Evolutionary conservation across 2,888 invertebrate genomes (phyloP), one percentile per base, ranked within the genome.

Genomic region (Hydrotaea diabolus): DNA sequence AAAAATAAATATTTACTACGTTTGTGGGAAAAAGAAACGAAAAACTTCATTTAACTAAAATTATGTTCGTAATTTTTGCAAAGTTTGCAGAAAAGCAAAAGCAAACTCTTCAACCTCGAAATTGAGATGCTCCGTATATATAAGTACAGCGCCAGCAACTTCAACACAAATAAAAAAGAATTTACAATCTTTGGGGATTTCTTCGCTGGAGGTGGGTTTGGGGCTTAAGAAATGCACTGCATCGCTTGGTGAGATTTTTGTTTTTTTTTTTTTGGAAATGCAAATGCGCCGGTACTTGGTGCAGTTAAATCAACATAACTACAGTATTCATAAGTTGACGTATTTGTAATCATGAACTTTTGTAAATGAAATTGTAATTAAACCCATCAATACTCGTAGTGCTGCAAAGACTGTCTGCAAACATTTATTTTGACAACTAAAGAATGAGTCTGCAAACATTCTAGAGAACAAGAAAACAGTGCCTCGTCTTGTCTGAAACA

Each of bases 51-150:
- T 64, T 5, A 31, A 72, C 74, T 53, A 66, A 75, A 71, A 78
- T 64, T 71, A 81, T 81, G 23, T 71, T 71, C 19, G 23, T 23
- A 82, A 78, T 72, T 82, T 75, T 59, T 62, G 69, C 69, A 78
- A 82, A 82, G 49, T 71, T 71, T 71, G 59, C 55, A 62, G 43
- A 23, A 71, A 82, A 46, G 49, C 39, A 39, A 1, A 62, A 55
- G 17, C 31, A 76, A n/a, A 71, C 49, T 59, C 26, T 59, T 23
- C 26, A 23, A n/a, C 23, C 11, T 59, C 59, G 26, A 2, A 59
- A 15, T 26, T 23, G 26, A 59, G 59, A 26, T 23, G 19, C 26
- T 59, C 26, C 8, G 9, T 36, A 36, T 36, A 36, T 3, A 36
- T 8, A 36, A 8, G n/a, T 17, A 36, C 36, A 5, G 36, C 36